These are phyloP conservation scores for Odontomachus brunneus DNA, from an alignment of 1,140 invertebrate species.

Conservation along the genomic window DNA sequence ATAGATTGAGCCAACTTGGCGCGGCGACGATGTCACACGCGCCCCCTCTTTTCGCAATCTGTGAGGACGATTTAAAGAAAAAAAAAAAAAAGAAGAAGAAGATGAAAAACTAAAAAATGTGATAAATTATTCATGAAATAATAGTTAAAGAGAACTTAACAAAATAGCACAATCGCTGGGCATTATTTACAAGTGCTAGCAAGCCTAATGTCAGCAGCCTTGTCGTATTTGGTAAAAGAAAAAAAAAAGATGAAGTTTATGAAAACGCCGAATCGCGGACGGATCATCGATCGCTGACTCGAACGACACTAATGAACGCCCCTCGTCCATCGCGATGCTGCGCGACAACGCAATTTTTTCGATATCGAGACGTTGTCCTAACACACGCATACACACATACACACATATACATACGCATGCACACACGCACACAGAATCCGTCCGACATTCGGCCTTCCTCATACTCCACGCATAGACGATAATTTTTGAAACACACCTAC, in stretches of 20 bases:
- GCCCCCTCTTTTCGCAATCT: constrained; percentile 82
- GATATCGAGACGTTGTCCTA: not conserved
- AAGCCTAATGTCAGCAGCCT: constrained; percentile 82
- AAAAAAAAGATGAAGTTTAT: constrained; percentile 64
- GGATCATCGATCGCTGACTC: constrained; percentile 64
- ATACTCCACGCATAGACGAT: constrained; percentile 80
- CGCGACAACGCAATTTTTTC: no score
- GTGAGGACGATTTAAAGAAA: constrained; percentile 80
- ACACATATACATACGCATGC: no score
- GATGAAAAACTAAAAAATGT: constrained; percentile 77
- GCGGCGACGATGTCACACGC: constrained; percentile 79
- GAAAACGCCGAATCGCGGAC: constrained; percentile 69
- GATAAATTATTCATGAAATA: constrained; percentile 85
- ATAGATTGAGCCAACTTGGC: constrained; percentile 82
- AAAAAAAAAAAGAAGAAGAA: constrained; percentile 33
- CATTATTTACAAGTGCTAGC: constrained; percentile 85
- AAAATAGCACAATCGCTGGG: constrained; percentile 85
- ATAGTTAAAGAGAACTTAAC: constrained; percentile 82
- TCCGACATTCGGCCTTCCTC: constrained; percentile 79
- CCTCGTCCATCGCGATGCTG: constrained; percentile 7
- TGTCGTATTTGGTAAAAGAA: constrained; percentile 78
- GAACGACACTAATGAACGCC: constrained; percentile 29
- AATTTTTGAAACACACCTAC: constrained; percentile 81
- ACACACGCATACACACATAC: no score
- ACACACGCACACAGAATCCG: constrained; percentile 64